Evolutionary conservation across 2,113 vertebrate genomes (phyloP).

Genomic region (Promerops cafer): DNA sequence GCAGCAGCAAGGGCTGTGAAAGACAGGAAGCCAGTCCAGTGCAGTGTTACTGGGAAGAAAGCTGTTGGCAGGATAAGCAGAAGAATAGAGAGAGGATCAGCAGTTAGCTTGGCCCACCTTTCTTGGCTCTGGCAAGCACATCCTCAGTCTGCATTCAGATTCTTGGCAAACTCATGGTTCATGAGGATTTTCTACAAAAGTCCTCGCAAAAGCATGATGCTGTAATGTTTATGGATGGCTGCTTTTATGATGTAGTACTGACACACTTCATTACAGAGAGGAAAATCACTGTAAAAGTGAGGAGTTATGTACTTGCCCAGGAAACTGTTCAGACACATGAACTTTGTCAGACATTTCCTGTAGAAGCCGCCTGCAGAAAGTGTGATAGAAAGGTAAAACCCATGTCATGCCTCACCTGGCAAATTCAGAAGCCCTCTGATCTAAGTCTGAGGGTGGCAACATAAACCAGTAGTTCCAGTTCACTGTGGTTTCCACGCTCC

Average conservation of each 20-base stretch:
- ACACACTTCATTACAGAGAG: background rate
- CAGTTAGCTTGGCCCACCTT: background rate
- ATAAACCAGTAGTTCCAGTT: background rate
- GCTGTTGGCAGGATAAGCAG: background rate
- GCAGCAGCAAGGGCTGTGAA: background rate
- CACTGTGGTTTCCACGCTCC: background rate
- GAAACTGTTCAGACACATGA: conserved; percentile 1
- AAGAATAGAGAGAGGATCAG: background rate
- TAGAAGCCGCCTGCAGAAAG: background rate
- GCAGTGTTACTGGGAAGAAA: background rate
- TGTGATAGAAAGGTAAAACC: background rate
- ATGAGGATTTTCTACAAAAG: background rate
- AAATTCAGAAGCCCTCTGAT: background rate
- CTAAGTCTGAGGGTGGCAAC: background rate
- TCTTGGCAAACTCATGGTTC: background rate
- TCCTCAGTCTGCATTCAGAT: background rate
- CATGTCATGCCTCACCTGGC: background rate
- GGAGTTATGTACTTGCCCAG: background rate
- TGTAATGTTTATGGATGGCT: background rate
- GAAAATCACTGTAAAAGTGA: background rate
- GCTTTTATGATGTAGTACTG: background rate
- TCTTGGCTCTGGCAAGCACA: background rate
- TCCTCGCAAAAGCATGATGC: background rate
- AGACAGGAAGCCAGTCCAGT: background rate
- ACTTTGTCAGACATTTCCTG: background rate